phyloP scores from a whole-genome alignment of 1,140 invertebrate genomes.

The Cecropterus lyciades region DNA sequence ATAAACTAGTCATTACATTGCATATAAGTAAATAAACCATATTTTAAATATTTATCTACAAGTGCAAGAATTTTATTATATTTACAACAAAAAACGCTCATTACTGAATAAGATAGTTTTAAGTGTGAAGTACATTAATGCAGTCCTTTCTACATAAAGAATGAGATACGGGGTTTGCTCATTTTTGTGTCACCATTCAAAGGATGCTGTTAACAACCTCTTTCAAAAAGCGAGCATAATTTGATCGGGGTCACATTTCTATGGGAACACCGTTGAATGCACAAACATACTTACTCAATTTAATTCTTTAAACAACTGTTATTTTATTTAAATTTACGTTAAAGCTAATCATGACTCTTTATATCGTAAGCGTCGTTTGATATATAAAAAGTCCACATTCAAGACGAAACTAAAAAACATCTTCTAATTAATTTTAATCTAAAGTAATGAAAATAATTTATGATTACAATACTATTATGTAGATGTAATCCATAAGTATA shows the following conservation, averaged over 20 bases:
- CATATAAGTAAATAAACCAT: not conserved
- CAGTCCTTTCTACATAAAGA: conserved; percentile 61
- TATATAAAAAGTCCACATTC: no score
- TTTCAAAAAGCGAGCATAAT: conserved; percentile 81
- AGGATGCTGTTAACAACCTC: conserved; percentile 82
- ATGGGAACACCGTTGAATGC: conserved; percentile 70
- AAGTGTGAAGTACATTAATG: conserved; percentile 75
- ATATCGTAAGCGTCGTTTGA: no score
- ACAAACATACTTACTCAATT: conserved; percentile 34
- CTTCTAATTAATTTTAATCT: no score
- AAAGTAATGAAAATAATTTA: no score
- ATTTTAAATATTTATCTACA: not conserved
- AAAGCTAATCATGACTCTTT: no score
- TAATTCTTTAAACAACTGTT: conserved; percentile 17
- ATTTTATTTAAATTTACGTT: conserved; percentile 7
- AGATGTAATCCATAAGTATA: conserved; percentile 7
- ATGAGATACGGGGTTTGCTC: conserved; percentile 78
- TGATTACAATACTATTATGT: conserved; percentile 5
- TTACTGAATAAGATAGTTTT: conserved; percentile 1
- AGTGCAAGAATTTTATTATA: not conserved
- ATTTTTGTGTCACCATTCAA: conserved; percentile 77
- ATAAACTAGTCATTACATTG: not conserved
- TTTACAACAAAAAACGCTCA: not conserved
- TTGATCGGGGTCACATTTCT: conserved; percentile 80
- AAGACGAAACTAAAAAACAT: no score